phyloP scores from a whole-genome alignment of 2,113 vertebrate species.

The Machaerirhynchus nigripectus region DNA sequence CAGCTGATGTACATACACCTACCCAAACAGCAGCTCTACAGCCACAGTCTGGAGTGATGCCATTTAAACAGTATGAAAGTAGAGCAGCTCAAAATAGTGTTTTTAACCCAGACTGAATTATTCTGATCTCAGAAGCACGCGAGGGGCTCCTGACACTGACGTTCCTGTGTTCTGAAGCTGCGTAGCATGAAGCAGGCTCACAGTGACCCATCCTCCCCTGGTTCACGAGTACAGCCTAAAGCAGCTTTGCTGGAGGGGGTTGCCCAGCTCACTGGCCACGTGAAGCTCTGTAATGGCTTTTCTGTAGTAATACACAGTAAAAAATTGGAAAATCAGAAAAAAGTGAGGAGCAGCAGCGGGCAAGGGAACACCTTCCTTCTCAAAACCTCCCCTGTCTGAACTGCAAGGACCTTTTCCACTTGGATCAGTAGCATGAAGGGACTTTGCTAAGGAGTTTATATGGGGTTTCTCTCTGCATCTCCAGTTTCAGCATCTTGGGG shows the following conservation, averaged over 20 bases:
- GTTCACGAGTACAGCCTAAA: neutral
- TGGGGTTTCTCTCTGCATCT: conserved; percentile 26
- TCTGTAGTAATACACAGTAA: neutral
- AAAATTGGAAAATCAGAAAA: neutral
- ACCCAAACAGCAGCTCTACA: neutral
- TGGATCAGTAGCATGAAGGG: neutral
- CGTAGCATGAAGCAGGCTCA: neutral
- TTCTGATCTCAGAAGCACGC: neutral
- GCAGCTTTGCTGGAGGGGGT: neutral
- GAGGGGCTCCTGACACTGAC: rapidly evolving
- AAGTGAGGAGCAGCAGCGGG: neutral
- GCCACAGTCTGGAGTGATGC: neutral
- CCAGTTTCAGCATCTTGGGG: conserved; percentile 54
- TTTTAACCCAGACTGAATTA: neutral
- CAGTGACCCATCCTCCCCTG: neutral
- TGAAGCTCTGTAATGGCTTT: neutral
- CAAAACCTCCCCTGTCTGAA: neutral
- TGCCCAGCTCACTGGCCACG: neutral
- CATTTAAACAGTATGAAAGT: neutral
- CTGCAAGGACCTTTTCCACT: neutral
- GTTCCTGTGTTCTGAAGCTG: neutral
- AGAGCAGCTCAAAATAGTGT: neutral
- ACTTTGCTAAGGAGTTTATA: neutral
- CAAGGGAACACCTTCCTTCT: neutral
- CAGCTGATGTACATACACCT: neutral